Base-by-base conservation (phyloP, 2,888 invertebrate species). In the Metellina segmentata region DNA sequence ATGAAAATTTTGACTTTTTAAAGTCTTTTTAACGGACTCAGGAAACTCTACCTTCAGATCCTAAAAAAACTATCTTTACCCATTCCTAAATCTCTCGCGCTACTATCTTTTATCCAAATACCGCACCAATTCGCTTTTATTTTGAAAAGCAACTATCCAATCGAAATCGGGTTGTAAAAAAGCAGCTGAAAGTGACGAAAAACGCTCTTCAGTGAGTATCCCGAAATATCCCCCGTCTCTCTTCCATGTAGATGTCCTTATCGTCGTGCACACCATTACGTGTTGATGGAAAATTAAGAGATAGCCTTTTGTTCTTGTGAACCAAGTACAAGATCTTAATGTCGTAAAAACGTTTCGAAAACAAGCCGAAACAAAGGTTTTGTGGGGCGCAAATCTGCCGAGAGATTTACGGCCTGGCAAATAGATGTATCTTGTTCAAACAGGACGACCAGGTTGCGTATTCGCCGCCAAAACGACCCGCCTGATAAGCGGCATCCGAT, bases 301-400 rank as follows among this genome's bases (percentile, higher is more conserved):
- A 90, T 86, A 90, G 85, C 79, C 90, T 81, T 85, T 90, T 90
- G 90, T 85, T 90, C 90, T 79, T 20, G 51, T n/a, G 90, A 85
- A n/a, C 85, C 81, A 81, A 85, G 90, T 90, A 69, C 90, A 70
- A 90, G 90, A 86, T 74, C 71, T 86, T 90, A 90, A 90, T 86
- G 90, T 90, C 90, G 77, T 90, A 90, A 90, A 90, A 90, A 90
- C 70, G 90, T 90, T 90, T 51, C 90, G 90, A 90, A 90, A 90
- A 90, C 90, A 90, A 85, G 81, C 85, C 81, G 74, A 88, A 81
- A 90, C 90, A 90, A 81, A 81, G 89, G 83, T 72, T 79, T 70
- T 51, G 51, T 34, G 34, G 72, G 81, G 69, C 85, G 85, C 85
- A 90, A 90, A 90, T 90, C 90, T 90, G 85, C 79, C 74, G 85